These are phyloP conservation scores for Dasypus novemcinctus DNA, from an alignment of 2,113 vertebrate genomes.

Conservation along the genomic window DNA sequence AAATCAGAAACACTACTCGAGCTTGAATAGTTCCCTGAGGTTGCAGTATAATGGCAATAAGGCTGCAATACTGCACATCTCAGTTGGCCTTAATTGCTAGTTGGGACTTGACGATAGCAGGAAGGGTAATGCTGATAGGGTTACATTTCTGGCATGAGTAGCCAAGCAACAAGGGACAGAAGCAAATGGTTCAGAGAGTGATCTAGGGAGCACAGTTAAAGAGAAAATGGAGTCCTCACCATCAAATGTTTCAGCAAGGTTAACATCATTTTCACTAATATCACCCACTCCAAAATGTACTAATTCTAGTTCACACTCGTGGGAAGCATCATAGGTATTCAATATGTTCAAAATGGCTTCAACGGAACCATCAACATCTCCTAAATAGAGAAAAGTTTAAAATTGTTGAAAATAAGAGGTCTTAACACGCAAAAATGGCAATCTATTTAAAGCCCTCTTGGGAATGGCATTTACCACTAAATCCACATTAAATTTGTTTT, in stretches of 20 bases:
- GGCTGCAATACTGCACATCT: neutral
- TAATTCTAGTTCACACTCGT: slow-evolving; percentile 91
- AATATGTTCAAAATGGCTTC: slow-evolving; percentile 92
- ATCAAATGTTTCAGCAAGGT: slow-evolving; percentile 90
- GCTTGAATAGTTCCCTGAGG: neutral
- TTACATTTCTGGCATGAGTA: neutral
- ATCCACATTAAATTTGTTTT: neutral
- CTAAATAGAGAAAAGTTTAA: slow-evolving; percentile 77
- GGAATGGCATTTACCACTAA: neutral
- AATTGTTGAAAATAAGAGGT: neutral
- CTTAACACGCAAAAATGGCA: slow-evolving; percentile 40
- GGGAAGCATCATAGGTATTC: slow-evolving; percentile 89
- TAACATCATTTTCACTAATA: slow-evolving; percentile 92
- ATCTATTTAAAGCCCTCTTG: neutral
- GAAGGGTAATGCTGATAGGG: neutral
- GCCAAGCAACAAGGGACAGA: neutral
- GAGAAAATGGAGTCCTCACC: slow-evolving; percentile 80
- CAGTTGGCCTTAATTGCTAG: neutral
- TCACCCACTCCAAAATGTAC: slow-evolving; percentile 95
- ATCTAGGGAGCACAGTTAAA: neutral
- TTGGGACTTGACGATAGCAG: neutral
- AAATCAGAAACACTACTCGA: neutral
- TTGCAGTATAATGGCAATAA: neutral
- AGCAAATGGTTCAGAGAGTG: neutral
- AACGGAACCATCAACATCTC: slow-evolving; percentile 95